Base-by-base conservation (phyloP, 2,888 invertebrate genomes). In the Ferdinandea cuprea region DNA sequence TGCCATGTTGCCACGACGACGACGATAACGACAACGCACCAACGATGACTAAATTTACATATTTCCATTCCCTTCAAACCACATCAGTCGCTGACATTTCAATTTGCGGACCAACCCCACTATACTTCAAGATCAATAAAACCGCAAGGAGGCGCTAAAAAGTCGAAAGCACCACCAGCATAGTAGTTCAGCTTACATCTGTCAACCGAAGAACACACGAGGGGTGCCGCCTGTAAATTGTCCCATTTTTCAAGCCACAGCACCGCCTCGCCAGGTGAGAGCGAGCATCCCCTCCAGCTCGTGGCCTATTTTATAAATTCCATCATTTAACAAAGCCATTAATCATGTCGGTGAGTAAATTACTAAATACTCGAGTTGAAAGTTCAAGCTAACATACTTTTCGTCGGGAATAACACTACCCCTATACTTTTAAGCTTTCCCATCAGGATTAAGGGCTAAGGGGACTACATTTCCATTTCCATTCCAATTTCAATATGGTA, bases 311-410 rank as follows among this genome's bases (percentile, higher is more conserved):
- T 59, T 63, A 76, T 71, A 48, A 81, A 71, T 81, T 52, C 42
- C 65, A 46, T 61, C 59, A 77, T 81, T 77, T 74, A 61, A 54
- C 35, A 48, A 54, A 42, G 42, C 58, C 76, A 76, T 81, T 76
- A 81, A 81, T 81, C 76, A 76, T 77, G 52, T 17, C 50, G 40
- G 21, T 44, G 71, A 17, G 52, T 80, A 76, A 77, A 81, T 77
- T 71, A 66, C 65, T 66, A 74, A 69, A 80, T 63, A 69, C 74
- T 80, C 74, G 50, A 56, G 56, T 74, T 69, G 63, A 69, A 74
- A 69, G 63, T 74, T 80, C 61, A 35, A 42, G 56, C 61, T 58
- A 80, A 37, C 80, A 58, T 48, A 63, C 56, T 48, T 65, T 28
- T 9, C 40, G 11, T 21, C 0, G 28, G 19, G 19, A n/a, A 9